A percentile compares a stretch with the other conserved stretches of the same genome.
These are phyloP conservation scores for Caenorhabditis angaria DNA, from an alignment of 2,888 invertebrate genomes.

Conservation along the genomic window DNA sequence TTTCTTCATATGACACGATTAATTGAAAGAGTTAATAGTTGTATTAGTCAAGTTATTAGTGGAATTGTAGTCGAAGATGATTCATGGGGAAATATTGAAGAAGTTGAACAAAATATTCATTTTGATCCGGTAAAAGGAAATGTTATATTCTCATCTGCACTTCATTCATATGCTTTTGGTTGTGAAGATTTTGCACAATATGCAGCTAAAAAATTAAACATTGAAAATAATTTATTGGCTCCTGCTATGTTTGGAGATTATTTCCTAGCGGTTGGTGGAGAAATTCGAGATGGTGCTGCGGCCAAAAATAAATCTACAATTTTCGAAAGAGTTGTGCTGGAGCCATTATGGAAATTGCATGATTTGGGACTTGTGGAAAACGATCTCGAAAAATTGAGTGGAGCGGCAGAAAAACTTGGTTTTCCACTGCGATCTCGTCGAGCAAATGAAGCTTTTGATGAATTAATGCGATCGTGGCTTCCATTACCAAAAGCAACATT, in stretches of 20 bases:
- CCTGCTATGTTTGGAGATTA: constrained; percentile 60
- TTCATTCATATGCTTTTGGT: constrained; percentile 91
- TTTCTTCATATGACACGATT: constrained; percentile 78
- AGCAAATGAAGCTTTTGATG: constrained; percentile 67
- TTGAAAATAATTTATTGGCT: constrained; percentile 41
- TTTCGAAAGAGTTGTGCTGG: constrained; percentile 67
- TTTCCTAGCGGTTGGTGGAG: constrained; percentile 45
- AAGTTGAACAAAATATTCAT: constrained; percentile 78
- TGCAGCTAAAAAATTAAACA: constrained; percentile 57
- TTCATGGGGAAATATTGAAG: constrained; percentile 62
- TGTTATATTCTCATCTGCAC: constrained; percentile 93
- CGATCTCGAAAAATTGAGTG: constrained; percentile 50
- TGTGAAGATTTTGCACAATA: constrained; percentile 80
- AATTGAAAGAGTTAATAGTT: constrained; percentile 65
- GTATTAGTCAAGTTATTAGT: constrained; percentile 58
- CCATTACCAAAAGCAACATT: constrained; percentile 64
- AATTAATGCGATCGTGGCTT: constrained; percentile 67
- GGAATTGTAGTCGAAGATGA: constrained; percentile 60
- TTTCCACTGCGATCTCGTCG: constrained; percentile 49
- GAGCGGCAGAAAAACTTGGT: constrained; percentile 37
- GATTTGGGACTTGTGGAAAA: constrained; percentile 59
- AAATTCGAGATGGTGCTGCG: constrained; percentile 57
- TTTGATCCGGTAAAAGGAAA: constrained; percentile 86
- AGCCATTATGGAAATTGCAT: constrained; percentile 67
- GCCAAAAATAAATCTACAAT: constrained; percentile 58